Base-by-base conservation (phyloP, 37 sponge, comb jelly and placozoan genomes). In the Spongilla lacustris region DNA sequence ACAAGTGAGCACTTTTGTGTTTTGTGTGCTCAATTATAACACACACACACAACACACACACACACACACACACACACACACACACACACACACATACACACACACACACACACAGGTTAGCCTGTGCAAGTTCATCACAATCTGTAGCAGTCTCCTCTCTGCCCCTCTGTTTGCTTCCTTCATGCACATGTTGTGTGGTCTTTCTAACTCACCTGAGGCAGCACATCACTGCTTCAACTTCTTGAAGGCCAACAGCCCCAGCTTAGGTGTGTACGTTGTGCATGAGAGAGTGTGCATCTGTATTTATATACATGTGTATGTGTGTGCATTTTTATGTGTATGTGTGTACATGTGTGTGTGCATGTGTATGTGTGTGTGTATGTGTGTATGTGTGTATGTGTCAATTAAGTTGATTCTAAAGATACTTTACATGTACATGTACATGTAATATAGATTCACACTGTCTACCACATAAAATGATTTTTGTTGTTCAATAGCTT, bases 121-220 rank as follows among this genome's bases (percentile, higher is more conserved):
- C 36, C 92, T 98, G 38, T 91, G 75, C 92, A 95, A 97, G 88
- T 98, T 98, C 77, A 81, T 98, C 27, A 85, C 84, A 21, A 75
- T 76, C 30, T 95, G 93, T 66, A 86, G 90, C 27, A 94, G 95
- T 33, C 86, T 93, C 28, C 94, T 98, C 4, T 94, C 98, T 0
- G 84, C 95, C 5, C 70, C 74, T 77, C 88, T 98, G 41, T 98
- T 97, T 83, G 69, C 87, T 8, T 79, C 96, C 21, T 91, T 97
- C 90, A 85, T 98, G 74, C 81, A 84, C 85, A 88, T 98, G 88
- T 84, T 98, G 78, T 68, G n/a, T 50, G 99, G 96, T 12, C 81
- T 98, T 36, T 84, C 90, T 70, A 84, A 68, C 58, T 87, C 93
- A 6, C 79, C 89, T 24, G 41, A 31, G 19, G 69, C 96, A 66